Conservation (phyloP, 2,797 vertebrate genomes). For the Macroramphosus scolopax region DNA sequence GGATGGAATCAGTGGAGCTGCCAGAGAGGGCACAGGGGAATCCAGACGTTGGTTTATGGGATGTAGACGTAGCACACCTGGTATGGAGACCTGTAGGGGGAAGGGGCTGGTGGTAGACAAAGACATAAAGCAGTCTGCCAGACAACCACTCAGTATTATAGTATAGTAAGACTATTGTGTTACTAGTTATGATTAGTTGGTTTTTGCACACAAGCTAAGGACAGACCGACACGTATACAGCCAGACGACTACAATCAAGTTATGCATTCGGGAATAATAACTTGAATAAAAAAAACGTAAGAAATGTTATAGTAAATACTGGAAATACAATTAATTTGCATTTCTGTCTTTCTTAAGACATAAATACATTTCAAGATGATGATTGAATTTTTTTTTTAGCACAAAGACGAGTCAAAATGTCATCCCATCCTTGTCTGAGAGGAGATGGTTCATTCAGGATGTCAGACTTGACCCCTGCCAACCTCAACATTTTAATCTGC, state of each 20-base stretch:
- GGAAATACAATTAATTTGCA: no score
- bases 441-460: constrained; percentile 56
- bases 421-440: constrained; percentile 35
- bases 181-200: no score
- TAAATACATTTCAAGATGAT: no score
- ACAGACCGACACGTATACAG: no score
- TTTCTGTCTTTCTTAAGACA: no score
- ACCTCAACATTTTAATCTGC: constrained; percentile 79
- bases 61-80: constrained; percentile 54
- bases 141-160: constrained; percentile 25
- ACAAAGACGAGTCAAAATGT: constrained; percentile 10
- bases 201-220: no score
- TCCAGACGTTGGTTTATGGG: constrained; percentile 57
- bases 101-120: constrained; percentile 9
- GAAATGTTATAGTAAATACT: no score
- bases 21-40: constrained; percentile 63
- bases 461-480: constrained; percentile 69
- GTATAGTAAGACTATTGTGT: no score
- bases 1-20: constrained; percentile 61
- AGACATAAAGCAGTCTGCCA: constrained; percentile 45
- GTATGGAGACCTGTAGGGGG: constrained; percentile 28
- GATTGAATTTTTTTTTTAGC: background rate
- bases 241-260: no score
- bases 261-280: no score
- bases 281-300: no score